Base-by-base conservation (phyloP, 2,888 invertebrate genomes). In the Dexiosoma caninum region DNA sequence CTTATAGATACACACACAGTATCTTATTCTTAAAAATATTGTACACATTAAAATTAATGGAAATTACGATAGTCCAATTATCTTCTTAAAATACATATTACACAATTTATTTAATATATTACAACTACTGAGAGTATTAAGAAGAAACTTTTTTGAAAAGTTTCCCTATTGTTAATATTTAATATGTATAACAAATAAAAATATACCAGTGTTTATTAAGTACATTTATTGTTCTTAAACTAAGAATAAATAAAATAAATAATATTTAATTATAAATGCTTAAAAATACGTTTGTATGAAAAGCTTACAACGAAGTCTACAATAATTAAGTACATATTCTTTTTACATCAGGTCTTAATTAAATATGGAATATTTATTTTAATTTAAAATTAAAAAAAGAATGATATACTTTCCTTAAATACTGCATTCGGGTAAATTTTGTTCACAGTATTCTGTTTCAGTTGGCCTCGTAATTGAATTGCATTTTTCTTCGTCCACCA, bases 401-500 rank as follows among this genome's bases (percentile, higher is more conserved):
- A n/a, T n/a, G n/a, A n/a, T 27, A 27, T 27, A 27, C 6, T 1
- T 64, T 74, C n/a, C 53, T 40, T 67, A 64, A 55, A 77, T 46
- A 69, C 85, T 84, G 83, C 90, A 90, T 49, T 84, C 85, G 62
- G 90, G 90, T 76, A 90, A 83, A 57, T 86, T 78, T n/a, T 85
- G 91, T 37, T 86, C 88, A 88, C 96, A 96, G 37, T 92, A 92
- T 83, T 94, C 94, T 12, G 92, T 91, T 86, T 93, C 94, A 14
- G 91, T 90, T 0, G 97, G 97, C 86, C 93, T 94, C 3, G 90
- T 91, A 57, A 92, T 89, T 12, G 90, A 89, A 82, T 93, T 93
- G 89, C 97, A 97, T 75, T 93, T 93, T 5, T 92, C 91, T 86
- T 96, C 96, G 5, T 94, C 93, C 49, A 96, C 92, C 3, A 96